A percentile compares a stretch with the other conserved stretches of the same genome.
These are phyloP conservation scores for Porites rus DNA, from an alignment of 92 coral and sea anemone species.

Conservation along the genomic window DNA sequence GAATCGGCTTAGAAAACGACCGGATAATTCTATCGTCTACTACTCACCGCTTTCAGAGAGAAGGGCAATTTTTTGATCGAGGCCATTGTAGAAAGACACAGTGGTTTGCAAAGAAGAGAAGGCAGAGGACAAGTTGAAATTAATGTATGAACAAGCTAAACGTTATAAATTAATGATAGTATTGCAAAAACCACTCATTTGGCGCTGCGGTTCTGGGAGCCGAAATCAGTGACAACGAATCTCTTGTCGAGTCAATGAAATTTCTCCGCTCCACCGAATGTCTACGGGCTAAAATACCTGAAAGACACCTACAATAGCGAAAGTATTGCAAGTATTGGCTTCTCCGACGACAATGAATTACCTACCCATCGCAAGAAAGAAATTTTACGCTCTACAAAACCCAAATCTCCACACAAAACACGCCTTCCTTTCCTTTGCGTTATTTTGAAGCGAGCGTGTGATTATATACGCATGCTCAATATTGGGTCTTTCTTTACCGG, in stretches of 20 bases:
- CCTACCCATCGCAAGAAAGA: constrained; percentile 70
- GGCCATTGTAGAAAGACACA: constrained; percentile 30
- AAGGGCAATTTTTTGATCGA: constrained; percentile 40
- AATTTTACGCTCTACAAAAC: constrained; percentile 48
- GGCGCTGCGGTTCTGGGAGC: neutral
- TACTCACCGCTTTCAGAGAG: constrained; percentile 55
- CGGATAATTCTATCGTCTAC: neutral
- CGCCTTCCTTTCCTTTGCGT: constrained; percentile 61
- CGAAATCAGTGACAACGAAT: too few species aligned
- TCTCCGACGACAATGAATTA: constrained; percentile 18
- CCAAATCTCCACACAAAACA: constrained; percentile 57
- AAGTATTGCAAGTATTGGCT: constrained; percentile 30
- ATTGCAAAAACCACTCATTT: constrained; percentile 14
- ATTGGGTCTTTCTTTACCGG: constrained; percentile 49
- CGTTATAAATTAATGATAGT: constrained; percentile 60
- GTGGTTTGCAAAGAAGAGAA: constrained; percentile 30
- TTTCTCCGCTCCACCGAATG: neutral
- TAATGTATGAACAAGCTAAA: constrained; percentile 39
- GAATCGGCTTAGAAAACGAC: neutral
- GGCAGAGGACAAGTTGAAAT: constrained; percentile 26
- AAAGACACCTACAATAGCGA: constrained; percentile 19
- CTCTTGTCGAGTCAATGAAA: too few species aligned
- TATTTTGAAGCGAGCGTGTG: constrained; percentile 65
- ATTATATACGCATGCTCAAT: constrained; percentile 67
- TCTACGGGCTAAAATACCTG: constrained; percentile 2